These are phyloP conservation scores for Tragelaphus strepsiceros DNA, from an alignment of 2,113 vertebrate species.

Conservation along the genomic window DNA sequence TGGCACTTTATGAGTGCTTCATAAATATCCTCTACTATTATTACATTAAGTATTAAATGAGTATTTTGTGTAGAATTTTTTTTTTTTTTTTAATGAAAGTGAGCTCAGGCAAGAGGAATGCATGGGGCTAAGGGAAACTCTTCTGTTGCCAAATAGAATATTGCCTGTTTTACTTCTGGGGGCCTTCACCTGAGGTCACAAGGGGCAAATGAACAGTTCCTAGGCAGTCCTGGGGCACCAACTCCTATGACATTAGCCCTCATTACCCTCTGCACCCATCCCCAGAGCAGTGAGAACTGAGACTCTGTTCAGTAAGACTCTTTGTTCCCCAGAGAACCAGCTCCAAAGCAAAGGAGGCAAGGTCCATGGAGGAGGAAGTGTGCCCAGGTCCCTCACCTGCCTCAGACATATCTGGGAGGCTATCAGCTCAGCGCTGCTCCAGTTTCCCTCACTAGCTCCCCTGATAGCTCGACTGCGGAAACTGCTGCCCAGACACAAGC, in stretches of 20 bases:
- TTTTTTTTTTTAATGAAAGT: not conserved
- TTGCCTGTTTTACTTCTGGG: not conserved
- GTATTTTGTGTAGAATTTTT: not conserved
- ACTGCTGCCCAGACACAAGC: not conserved
- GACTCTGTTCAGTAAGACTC: not conserved
- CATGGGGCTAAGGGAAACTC: not conserved
- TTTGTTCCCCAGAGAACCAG: conserved; percentile 16
- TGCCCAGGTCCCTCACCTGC: not conserved
- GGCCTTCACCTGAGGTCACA: not conserved
- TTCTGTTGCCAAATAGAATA: not conserved
- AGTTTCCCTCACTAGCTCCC: not conserved
- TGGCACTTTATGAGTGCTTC: not conserved
- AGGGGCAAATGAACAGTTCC: not conserved
- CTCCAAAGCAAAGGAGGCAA: not conserved
- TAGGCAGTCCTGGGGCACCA: not conserved
- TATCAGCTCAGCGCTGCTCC: not conserved
- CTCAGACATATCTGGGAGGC: not conserved
- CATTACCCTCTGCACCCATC: no score
- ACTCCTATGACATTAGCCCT: not conserved
- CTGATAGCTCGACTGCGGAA: not conserved
- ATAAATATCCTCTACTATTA: not conserved
- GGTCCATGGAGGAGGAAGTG: not conserved
- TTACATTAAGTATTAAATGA: not conserved
- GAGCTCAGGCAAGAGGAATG: not conserved
- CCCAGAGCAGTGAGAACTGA: not conserved